Evolutionary conservation across 2,797 vertebrate species (phyloP).

Genomic region (Cheirogaleus major): DNA sequence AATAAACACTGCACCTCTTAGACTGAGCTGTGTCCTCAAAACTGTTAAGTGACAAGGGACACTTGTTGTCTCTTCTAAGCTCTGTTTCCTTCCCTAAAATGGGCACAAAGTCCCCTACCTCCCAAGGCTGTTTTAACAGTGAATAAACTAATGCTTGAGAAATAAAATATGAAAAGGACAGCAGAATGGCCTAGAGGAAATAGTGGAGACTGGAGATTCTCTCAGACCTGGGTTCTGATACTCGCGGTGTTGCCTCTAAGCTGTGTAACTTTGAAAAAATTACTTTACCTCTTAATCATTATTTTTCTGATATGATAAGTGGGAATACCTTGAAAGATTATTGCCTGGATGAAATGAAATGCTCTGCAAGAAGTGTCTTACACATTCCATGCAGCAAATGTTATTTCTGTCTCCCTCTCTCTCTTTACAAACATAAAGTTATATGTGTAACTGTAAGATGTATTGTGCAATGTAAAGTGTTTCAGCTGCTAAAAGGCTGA

Average conservation of each 20-base stretch:
- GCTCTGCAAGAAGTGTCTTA: not conserved
- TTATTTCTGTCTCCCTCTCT: not conserved
- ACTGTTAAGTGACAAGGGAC: not conserved
- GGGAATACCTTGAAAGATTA: not conserved
- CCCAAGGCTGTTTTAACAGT: not conserved
- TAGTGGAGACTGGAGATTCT: not conserved
- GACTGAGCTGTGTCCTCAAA: not conserved
- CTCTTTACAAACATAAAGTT: not conserved
- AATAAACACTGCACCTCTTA: not conserved
- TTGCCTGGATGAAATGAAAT: not conserved
- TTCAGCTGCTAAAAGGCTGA: not conserved
- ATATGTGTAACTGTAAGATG: not conserved
- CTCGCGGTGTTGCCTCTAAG: not conserved
- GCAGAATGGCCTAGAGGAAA: not conserved
- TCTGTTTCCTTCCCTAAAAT: not conserved
- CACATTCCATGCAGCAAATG: not conserved
- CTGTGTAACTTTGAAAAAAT: not conserved
- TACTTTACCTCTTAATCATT: not conserved
- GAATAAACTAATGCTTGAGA: not conserved
- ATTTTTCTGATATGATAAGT: not conserved
- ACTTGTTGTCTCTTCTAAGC: not conserved
- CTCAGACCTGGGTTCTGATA: not conserved
- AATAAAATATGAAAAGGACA: not conserved
- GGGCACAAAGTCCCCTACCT: not conserved
- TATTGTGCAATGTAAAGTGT: not conserved